Evolutionary conservation across 1,140 invertebrate species (phyloP).

Genomic region (Agrypnia vestita): DNA sequence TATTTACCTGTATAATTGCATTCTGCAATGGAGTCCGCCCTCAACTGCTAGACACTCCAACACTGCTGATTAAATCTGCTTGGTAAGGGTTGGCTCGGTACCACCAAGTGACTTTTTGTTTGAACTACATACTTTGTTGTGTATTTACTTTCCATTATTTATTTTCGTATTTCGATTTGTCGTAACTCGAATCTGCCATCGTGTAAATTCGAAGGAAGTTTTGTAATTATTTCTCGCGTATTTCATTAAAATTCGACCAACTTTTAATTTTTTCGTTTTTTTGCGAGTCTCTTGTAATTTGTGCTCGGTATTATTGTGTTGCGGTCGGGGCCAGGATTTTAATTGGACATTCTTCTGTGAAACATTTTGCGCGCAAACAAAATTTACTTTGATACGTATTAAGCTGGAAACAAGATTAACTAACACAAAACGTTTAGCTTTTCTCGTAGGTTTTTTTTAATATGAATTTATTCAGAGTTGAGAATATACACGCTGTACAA

Average conservation of each 20-base stretch:
- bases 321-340: conserved; percentile 28
- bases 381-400: conserved; percentile 32
- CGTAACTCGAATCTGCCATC: conserved; percentile 12
- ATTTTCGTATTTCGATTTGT: conserved; percentile 21
- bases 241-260: conserved; percentile 25
- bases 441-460: no score
- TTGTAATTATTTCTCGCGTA: conserved; percentile 39
- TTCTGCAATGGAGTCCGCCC: conserved; percentile 49
- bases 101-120: conserved; percentile 30
- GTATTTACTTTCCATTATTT: conserved; percentile 36
- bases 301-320: conserved; percentile 2
- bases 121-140: conserved; percentile 32
- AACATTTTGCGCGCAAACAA: conserved; percentile 27
- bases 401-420: conserved; percentile 7
- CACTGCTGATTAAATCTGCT: conserved; percentile 56
- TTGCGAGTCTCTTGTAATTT: conserved; percentile 39
- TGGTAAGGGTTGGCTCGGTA: conserved; percentile 21
- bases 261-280: conserved; percentile 29
- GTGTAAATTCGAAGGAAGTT: conserved; percentile 45
- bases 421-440: neutral
- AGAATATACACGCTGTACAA: no score
- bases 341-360: conserved; percentile 42
- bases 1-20: conserved; percentile 58
- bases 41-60: conserved; percentile 49
- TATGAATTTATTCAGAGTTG: no score